Evolutionary conservation across 2,888 invertebrate genomes (phyloP).

Genomic region (Sipha maydis): DNA sequence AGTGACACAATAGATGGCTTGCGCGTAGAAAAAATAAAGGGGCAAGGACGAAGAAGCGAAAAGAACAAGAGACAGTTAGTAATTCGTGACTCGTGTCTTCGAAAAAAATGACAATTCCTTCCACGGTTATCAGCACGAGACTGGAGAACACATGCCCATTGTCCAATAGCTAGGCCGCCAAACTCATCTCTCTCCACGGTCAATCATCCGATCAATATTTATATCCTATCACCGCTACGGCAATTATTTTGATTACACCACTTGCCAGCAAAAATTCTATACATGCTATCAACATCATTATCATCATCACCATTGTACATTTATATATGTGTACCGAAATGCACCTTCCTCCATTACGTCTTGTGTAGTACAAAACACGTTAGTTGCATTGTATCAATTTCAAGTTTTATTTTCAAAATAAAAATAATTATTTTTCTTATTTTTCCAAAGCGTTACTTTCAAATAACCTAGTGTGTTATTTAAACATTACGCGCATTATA

Average conservation of each 20-base stretch:
- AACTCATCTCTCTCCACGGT: slow-evolving; percentile 58
- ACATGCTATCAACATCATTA: slow-evolving; percentile 25
- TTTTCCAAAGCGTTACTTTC: not conserved
- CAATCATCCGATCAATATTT: slow-evolving; percentile 62
- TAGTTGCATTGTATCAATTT: slow-evolving; percentile 22
- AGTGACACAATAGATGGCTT: slow-evolving; percentile 44
- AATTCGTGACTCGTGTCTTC: slow-evolving; percentile 62
- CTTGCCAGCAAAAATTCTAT: slow-evolving; percentile 51
- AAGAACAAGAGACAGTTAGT: slow-evolving; percentile 48
- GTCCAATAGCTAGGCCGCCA: slow-evolving; percentile 39
- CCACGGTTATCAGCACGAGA: slow-evolving; percentile 61
- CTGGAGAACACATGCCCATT: slow-evolving; percentile 50
- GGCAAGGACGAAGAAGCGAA: slow-evolving; percentile 26
- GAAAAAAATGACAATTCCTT: slow-evolving; percentile 63
- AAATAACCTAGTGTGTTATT: not conserved
- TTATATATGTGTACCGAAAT: slow-evolving; percentile 17
- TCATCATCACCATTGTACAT: slow-evolving; percentile 35
- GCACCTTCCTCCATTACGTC: not conserved
- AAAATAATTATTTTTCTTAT: not conserved
- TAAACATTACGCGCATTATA: too few relatives aligned
- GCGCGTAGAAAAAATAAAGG: slow-evolving; percentile 9
- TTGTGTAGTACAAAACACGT: slow-evolving; percentile 11
- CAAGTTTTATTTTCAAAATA: slow-evolving; percentile 6
- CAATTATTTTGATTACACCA: slow-evolving; percentile 59
- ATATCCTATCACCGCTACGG: slow-evolving; percentile 31